These are phyloP conservation scores for Sebastes minor DNA, from an alignment of 2,797 vertebrate genomes.

Conservation along the genomic window DNA sequence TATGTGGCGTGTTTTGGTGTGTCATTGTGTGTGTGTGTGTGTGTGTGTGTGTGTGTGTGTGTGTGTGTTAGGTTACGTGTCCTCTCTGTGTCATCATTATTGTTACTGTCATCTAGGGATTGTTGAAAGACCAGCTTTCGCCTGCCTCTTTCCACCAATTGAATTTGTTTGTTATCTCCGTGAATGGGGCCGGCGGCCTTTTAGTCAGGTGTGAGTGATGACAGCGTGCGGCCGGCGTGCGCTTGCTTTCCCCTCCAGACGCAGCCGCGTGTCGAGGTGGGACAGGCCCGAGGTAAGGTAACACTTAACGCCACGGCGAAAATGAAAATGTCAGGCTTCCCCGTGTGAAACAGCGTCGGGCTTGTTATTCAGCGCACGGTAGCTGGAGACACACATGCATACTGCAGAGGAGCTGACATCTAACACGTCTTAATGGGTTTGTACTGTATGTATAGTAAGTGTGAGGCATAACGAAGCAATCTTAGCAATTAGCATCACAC, in stretches of 20 bases:
- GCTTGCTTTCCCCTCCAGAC: background rate
- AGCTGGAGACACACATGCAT: background rate
- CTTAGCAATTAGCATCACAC: background rate
- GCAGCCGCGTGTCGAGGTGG: constrained; percentile 7
- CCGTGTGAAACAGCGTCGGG: background rate
- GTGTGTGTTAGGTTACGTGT: background rate
- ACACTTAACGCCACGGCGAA: constrained; percentile 38
- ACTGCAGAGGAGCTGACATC: background rate
- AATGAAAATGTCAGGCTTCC: constrained; percentile 50
- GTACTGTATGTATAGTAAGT: background rate
- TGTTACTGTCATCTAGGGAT: constrained; percentile 1
- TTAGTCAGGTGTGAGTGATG: constrained; percentile 25
- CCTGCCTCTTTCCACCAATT: background rate
- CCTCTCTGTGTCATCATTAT: constrained; percentile 5
- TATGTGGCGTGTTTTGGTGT: background rate
- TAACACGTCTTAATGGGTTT: constrained; percentile 25
- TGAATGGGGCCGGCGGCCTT: background rate
- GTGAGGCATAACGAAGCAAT: constrained; percentile 14
- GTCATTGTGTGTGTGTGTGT: background rate
- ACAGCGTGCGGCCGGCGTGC: background rate
- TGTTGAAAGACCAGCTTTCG: background rate
- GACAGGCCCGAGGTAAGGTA: constrained; percentile 21
- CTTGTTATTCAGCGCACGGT: constrained; percentile 31
- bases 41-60: too few species aligned
- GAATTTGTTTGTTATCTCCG: constrained; percentile 17